These are phyloP conservation scores for Araneus ventricosus DNA, from an alignment of 1,140 invertebrate genomes.

Conservation along the genomic window DNA sequence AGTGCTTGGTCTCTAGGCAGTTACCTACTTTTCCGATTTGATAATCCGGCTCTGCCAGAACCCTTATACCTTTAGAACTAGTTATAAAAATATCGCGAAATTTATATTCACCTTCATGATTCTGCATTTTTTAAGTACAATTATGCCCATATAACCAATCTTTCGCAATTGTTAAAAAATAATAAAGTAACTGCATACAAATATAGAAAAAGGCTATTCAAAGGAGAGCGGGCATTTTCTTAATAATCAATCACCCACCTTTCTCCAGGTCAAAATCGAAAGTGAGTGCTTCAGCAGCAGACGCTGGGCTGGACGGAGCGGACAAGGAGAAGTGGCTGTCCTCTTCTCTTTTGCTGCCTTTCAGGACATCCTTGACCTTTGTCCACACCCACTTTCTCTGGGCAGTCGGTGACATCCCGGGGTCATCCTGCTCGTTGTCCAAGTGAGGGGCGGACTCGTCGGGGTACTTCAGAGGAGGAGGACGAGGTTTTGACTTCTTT, in stretches of 20 bases:
- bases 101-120: too few relatives aligned
- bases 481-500: conserved; percentile 60
- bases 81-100: too few relatives aligned
- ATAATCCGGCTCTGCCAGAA: too few relatives aligned
- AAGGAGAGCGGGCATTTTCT: too few relatives aligned
- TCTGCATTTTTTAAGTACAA: too few relatives aligned
- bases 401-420: conserved; percentile 79
- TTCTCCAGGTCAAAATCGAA: conserved; percentile 64
- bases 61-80: too few relatives aligned
- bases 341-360: conserved; percentile 79
- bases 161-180: too few relatives aligned
- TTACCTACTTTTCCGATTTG: too few relatives aligned
- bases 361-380: conserved; percentile 87
- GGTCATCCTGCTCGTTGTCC: conserved; percentile 58
- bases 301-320: conserved; percentile 85
- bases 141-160: too few relatives aligned
- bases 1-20: too few relatives aligned
- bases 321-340: conserved; percentile 79
- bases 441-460: neutral
- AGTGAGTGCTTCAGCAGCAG: neutral
- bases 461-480: conserved; percentile 35
- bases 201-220: too few relatives aligned
- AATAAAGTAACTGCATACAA: too few relatives aligned
- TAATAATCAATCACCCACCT: neutral
- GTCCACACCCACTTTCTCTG: conserved; percentile 85